Conservation (phyloP, 2,888 invertebrate species). For the Drosophila emarginata region DNA sequence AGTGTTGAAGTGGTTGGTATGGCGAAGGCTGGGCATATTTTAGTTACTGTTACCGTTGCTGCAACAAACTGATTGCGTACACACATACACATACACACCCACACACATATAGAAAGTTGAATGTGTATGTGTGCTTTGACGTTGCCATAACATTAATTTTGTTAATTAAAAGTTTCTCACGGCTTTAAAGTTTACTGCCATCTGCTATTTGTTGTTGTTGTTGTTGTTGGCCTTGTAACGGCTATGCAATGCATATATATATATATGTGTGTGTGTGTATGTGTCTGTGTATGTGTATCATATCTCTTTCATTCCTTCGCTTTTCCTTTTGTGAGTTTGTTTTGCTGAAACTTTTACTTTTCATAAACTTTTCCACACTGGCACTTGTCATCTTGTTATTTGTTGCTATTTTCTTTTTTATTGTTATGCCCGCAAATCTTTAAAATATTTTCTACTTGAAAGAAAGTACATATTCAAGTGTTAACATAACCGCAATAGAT, state of each 20-base stretch:
- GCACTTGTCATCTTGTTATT: constrained; percentile 37
- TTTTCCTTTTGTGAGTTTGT: constrained; percentile 28
- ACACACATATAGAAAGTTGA: background rate
- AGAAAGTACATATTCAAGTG: constrained; percentile 55
- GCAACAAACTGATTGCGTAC: constrained; percentile 47
- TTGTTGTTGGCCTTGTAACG: constrained; percentile 61
- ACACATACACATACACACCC: background rate
- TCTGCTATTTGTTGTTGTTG: constrained; percentile 29
- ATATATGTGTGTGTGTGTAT: constrained; percentile 9
- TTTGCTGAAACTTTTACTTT: constrained; percentile 38
- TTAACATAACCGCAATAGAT: constrained; percentile 51
- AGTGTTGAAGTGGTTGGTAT: constrained; percentile 12
- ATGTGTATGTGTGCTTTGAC: constrained; percentile 21
- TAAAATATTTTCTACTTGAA: constrained; percentile 56
- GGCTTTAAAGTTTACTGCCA: constrained; percentile 70
- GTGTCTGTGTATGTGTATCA: background rate
- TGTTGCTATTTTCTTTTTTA: constrained; percentile 4
- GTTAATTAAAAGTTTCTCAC: constrained; percentile 74
- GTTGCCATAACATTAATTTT: constrained; percentile 76
- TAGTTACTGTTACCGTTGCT: constrained; percentile 26
- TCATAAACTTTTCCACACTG: constrained; percentile 1
- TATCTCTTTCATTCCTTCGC: constrained; percentile 19
- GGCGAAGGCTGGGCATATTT: constrained; percentile 34
- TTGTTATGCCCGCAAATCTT: constrained; percentile 58
- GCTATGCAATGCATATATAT: constrained; percentile 32